These are phyloP conservation scores for Cichlasoma orientale DNA, from an alignment of 2,797 vertebrate species.

Conservation along the genomic window DNA sequence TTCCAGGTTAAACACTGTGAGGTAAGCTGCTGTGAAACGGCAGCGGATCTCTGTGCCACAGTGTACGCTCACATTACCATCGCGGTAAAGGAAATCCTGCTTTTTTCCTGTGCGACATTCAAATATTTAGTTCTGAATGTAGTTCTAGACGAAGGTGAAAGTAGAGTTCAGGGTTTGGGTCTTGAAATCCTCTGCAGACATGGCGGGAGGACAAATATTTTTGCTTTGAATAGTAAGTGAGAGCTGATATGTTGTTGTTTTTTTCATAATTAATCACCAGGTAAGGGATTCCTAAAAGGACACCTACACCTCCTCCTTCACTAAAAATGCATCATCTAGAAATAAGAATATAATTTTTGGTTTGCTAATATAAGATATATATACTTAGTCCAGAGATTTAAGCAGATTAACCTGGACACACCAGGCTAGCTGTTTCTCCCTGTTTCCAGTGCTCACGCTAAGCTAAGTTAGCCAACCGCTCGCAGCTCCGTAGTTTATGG, in stretches of 20 bases:
- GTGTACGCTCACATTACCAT: slow-evolving; percentile 14
- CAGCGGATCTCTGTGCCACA: slow-evolving; percentile 2
- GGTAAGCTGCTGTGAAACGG: slow-evolving; percentile 17
- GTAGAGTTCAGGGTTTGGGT: not conserved
- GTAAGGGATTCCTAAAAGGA: too few species aligned
- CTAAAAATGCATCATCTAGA: not conserved
- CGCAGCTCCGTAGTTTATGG: not conserved
- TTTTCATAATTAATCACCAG: too few species aligned
- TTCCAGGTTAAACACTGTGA: slow-evolving; percentile 61
- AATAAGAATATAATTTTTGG: too few species aligned
- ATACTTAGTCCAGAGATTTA: too few species aligned
- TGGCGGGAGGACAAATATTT: not conserved
- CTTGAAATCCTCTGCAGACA: not conserved
- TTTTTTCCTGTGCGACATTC: slow-evolving; percentile 17
- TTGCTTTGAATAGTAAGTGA: not conserved
- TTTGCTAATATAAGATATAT: not conserved
- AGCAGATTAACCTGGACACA: too few species aligned
- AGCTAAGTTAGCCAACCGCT: not conserved
- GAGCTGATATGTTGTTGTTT: not conserved
- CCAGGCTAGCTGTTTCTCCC: not conserved
- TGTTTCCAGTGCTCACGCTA: not conserved
- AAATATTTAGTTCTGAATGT: slow-evolving; percentile 33
- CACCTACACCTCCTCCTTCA: not conserved
- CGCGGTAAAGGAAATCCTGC: slow-evolving; percentile 40
- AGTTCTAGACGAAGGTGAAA: slow-evolving; percentile 21